Base-by-base conservation (phyloP, 2,888 invertebrate species). In the Limnephilus auricula region DNA sequence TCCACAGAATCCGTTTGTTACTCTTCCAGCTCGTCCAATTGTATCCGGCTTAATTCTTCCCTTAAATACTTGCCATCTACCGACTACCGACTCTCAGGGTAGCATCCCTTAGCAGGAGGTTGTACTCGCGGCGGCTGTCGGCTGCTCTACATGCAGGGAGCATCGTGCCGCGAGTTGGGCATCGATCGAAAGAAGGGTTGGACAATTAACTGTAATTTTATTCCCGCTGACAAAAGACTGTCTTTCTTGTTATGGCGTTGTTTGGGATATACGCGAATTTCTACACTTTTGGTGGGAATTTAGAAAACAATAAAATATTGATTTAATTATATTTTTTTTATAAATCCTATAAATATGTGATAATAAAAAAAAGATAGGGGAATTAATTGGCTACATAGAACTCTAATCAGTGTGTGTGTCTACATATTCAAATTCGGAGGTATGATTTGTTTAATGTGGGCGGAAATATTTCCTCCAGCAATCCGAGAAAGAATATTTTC, bases 1-100 rank as follows among this genome's bases (percentile, higher is more conserved):
- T 80, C 80, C 89, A 40, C 80, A 89, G 87, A 89, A 65, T 89
- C 89, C 45, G 89, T 89, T 89, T 80, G 89, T 88, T 89, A 79
- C 79, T 89, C 79, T 79, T 40, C 40, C 80, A 25, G 30, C 80
- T 89, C 80, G 80, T 78, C 79, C 80, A n/a, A 89, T 89, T 79
- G 89, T 89, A 89, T 89, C 80, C 79, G 79, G 80, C 80, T 89
- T 89, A 80, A 89, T 80, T 89, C 80, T 31, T 89, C 80, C 89
- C 80, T 37, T 79, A 80, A 89, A 89, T 87, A 87, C 50, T 87
- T 31, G n/a, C 50, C 87, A 34, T 87, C 87, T 78, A 78, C 87
- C 87, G 37, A 65, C 87, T 78, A 45, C 87, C 85, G 85, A 85
- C 40, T 40, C 85, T 18, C 85, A 85, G 85, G 85, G 85, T 40